These are phyloP conservation scores for Ciconia stormi DNA, from an alignment of 2,113 vertebrate species.

Conservation along the genomic window DNA sequence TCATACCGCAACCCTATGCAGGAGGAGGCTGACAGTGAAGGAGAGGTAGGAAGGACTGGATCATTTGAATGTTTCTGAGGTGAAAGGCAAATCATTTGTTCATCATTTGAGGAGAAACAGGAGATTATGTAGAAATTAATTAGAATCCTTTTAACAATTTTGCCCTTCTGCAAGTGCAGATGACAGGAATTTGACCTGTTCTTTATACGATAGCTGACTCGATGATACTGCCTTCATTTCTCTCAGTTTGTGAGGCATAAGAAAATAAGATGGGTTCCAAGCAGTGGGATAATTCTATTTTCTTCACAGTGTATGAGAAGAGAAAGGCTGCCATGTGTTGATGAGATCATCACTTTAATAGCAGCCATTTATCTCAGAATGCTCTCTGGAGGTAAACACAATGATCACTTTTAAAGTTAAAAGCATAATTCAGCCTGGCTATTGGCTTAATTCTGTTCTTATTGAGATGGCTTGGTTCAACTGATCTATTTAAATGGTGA, in stretches of 20 bases:
- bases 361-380: slow-evolving; percentile 37
- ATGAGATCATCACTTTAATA: slow-evolving; percentile 55
- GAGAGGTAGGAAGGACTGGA: background rate
- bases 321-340: slow-evolving; percentile 15
- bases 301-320: background rate
- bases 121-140: background rate
- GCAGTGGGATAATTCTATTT: slow-evolving; percentile 43
- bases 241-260: slow-evolving; percentile 4
- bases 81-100: background rate
- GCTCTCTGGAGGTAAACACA: slow-evolving; percentile 42
- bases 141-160: background rate
- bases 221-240: background rate
- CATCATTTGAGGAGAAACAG: background rate
- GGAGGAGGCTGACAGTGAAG: background rate
- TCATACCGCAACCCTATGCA: fast-evolving
- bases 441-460: slow-evolving; percentile 6
- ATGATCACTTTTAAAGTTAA: background rate
- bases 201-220: background rate
- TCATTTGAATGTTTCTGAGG: background rate
- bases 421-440: background rate
- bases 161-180: background rate
- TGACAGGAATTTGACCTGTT: background rate
- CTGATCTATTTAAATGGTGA: background rate
- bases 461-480: background rate
- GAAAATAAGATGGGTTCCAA: slow-evolving; percentile 24